These are phyloP conservation scores for Meteorus colon DNA, from an alignment of 2,888 invertebrate genomes.

Conservation along the genomic window DNA sequence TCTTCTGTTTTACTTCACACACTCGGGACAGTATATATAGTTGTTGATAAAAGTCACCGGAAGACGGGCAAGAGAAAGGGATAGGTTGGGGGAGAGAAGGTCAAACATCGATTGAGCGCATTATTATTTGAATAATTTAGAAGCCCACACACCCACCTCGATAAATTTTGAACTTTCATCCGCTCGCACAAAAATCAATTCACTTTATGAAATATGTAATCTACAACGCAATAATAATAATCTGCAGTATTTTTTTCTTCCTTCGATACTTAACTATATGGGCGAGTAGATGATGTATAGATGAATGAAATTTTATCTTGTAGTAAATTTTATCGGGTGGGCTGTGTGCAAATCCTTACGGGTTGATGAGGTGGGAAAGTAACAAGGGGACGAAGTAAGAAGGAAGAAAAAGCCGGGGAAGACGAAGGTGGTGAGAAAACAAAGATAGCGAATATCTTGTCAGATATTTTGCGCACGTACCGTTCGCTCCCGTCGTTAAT, in stretches of 20 bases:
- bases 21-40: neutral
- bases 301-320: conserved; percentile 1
- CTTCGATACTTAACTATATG: neutral
- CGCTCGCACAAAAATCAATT: neutral
- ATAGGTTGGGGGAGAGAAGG: neutral
- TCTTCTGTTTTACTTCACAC: conserved; percentile 23
- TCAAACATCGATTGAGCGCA: neutral
- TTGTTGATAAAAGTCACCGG: conserved; percentile 11
- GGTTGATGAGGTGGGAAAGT: conserved; percentile 13
- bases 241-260: neutral
- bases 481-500: conserved; percentile 59
- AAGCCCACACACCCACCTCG: neutral
- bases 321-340: neutral
- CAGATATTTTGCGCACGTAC: conserved; percentile 57
- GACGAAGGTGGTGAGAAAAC: conserved; percentile 23
- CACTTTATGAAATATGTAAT: neutral
- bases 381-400: neutral
- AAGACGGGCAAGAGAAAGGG: neutral
- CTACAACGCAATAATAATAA: neutral
- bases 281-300: neutral
- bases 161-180: neutral
- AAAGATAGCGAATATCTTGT: conserved; percentile 30
- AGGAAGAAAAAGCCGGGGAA: conserved; percentile 11
- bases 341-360: conserved; percentile 2
- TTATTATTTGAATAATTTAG: neutral